phyloP scores from a whole-genome alignment of 2,113 vertebrate genomes.

The Takifugu bimaculatus region DNA sequence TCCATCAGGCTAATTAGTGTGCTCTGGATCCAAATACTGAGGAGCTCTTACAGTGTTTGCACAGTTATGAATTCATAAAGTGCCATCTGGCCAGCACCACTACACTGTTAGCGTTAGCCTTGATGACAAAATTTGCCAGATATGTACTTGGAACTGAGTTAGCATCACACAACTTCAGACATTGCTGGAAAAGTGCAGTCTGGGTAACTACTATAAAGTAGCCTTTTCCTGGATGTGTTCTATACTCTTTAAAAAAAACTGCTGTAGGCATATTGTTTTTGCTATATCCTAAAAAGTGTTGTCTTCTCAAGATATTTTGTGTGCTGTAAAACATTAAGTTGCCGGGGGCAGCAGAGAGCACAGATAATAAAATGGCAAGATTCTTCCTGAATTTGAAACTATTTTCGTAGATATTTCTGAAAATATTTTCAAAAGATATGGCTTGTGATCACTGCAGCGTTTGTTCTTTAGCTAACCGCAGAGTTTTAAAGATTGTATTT shows the following conservation, averaged over 20 bases:
- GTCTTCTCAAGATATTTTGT: too few relatives aligned
- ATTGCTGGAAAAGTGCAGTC: slow-evolving; percentile 27
- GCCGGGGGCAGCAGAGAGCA: slow-evolving; percentile 9
- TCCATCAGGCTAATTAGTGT: slow-evolving; percentile 65
- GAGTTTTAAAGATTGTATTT: too few relatives aligned
- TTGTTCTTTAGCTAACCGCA: too few relatives aligned
- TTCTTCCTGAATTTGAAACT: too few relatives aligned
- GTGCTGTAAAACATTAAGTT: neutral
- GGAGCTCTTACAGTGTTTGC: slow-evolving; percentile 67
- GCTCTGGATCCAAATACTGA: slow-evolving; percentile 57
- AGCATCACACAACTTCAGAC: slow-evolving; percentile 51
- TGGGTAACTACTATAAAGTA: too few relatives aligned
- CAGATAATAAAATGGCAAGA: neutral
- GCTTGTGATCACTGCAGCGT: too few relatives aligned
- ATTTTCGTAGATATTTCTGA: too few relatives aligned
- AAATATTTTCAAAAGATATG: too few relatives aligned
- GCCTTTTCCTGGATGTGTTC: too few relatives aligned
- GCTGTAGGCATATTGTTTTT: neutral
- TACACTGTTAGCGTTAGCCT: slow-evolving; percentile 56
- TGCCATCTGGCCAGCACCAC: slow-evolving; percentile 64
- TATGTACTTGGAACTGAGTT: slow-evolving; percentile 59
- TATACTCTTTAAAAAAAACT: neutral
- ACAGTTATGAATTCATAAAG: slow-evolving; percentile 72
- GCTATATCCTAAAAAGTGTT: too few relatives aligned
- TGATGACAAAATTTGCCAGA: slow-evolving; percentile 57